These are phyloP conservation scores for Enteromius thamalakanensis DNA, from an alignment of 2,797 vertebrate genomes.

Conservation along the genomic window DNA sequence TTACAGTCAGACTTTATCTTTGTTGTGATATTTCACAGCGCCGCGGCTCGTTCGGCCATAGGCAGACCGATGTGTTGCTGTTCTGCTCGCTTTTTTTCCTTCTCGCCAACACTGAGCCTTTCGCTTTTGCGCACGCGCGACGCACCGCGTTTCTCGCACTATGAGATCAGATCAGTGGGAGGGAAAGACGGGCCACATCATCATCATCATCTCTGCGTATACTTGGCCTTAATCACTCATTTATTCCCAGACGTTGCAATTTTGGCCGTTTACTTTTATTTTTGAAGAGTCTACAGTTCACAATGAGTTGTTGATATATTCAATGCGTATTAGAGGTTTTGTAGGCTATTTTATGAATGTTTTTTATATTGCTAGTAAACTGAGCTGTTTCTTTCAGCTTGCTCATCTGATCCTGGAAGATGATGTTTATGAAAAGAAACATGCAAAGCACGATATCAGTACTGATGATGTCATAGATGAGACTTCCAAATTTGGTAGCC, in stretches of 20 bases:
- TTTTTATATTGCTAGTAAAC: neutral
- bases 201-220: slow-evolving; percentile 18
- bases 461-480: neutral
- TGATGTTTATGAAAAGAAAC: neutral
- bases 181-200: slow-evolving; percentile 38
- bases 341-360: neutral
- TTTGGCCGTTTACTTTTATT: neutral
- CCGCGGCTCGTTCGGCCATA: slow-evolving; percentile 41
- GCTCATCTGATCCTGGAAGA: neutral
- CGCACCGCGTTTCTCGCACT: slow-evolving; percentile 8
- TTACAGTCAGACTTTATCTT: slow-evolving; percentile 5
- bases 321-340: neutral
- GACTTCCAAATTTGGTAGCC: neutral
- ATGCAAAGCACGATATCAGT: neutral
- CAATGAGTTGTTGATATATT: neutral
- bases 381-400: neutral
- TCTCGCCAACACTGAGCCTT: slow-evolving; percentile 30
- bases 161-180: slow-evolving; percentile 36
- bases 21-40: slow-evolving; percentile 16
- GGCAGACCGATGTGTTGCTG: slow-evolving; percentile 44
- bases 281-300: neutral
- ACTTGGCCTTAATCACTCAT: neutral
- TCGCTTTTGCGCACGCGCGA: slow-evolving; percentile 52
- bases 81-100: slow-evolving; percentile 41
- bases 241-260: neutral